Base-by-base conservation (phyloP, 92 coral and sea anemone species). In the Porites divaricata region DNA sequence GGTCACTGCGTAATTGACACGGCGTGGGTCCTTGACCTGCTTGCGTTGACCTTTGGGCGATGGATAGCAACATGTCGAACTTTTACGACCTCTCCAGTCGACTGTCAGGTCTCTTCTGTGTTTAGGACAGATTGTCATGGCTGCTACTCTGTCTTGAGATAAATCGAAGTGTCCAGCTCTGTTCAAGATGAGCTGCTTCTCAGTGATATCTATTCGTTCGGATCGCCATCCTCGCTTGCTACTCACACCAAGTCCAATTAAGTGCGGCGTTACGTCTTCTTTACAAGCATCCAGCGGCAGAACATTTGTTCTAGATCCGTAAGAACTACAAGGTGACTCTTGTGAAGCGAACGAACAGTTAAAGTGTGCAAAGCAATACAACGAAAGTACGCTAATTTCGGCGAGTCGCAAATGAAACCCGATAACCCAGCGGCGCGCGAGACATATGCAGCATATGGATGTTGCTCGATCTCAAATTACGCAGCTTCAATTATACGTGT, bases 281-380 rank as follows among this genome's bases (percentile, higher is more conserved):
- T 73, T 56, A 54, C 83, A 81, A 24, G 57, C 28, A 25, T 19
- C 24, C 65, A 81, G 50, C 13, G 82, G 81, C 28, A 87, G 20
- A 50, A 87, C 69, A 11, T 63, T 72, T 19, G 83, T 82, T 82
- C 70, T 65, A 28, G 50, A 53, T 26, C 91, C 84, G 67, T 76
- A 65, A 13, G 87, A 24, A 57, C 90, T 75, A 81, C 93, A 90
- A 25, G 59, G 58, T 15, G 90, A 86, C 68, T 69, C 71, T 70
- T 81, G 84, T 24, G 76, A 62, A 20, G 79, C 81, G 73, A 89
- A 89, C 67, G 89, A 79, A 71, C 89, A 85, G 20, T 85, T 85
- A 87, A 88, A 77, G 64, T 26, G 1, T 26, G n/a, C 2, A 26
- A 26, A 26, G 78, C 45, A 45, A 7, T 75, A 56, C 19, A 75